Evolutionary conservation across 2,113 vertebrate species (phyloP).

Genomic region (Dolichotis patagonum): DNA sequence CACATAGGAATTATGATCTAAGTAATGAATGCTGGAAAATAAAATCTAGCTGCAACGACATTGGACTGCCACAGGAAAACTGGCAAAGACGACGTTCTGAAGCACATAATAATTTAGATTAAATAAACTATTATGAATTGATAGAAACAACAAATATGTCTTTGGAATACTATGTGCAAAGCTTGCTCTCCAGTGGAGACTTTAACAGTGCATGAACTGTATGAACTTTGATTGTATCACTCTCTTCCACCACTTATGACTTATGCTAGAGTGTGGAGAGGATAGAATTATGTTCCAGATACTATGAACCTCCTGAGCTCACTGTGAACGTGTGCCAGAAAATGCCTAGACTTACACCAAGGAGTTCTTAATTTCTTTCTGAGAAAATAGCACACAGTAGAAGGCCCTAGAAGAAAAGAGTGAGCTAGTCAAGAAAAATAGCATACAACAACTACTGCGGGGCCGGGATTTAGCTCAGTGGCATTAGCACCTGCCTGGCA

Average conservation of each 20-base stretch:
- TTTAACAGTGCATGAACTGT: neutral
- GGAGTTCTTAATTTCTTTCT: neutral
- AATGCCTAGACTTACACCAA: neutral
- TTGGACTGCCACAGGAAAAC: neutral
- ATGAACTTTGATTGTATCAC: neutral
- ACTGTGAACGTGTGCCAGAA: neutral
- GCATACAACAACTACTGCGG: neutral
- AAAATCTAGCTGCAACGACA: neutral
- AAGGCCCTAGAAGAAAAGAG: neutral
- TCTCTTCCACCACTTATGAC: neutral
- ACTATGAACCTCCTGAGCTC: too few species aligned
- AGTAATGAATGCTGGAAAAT: neutral
- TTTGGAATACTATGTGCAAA: neutral
- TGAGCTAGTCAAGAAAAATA: neutral
- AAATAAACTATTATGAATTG: neutral
- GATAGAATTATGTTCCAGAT: neutral
- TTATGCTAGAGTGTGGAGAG: neutral
- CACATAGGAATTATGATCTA: neutral
- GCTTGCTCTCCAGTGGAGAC: neutral
- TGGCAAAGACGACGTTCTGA: neutral
- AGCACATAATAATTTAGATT: neutral
- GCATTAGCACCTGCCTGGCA: too few species aligned
- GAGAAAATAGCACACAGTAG: neutral
- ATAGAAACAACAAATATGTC: neutral
- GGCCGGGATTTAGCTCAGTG: too few species aligned